Conservation (phyloP, 1,140 invertebrate species). For the Heliconius nattereri region DNA sequence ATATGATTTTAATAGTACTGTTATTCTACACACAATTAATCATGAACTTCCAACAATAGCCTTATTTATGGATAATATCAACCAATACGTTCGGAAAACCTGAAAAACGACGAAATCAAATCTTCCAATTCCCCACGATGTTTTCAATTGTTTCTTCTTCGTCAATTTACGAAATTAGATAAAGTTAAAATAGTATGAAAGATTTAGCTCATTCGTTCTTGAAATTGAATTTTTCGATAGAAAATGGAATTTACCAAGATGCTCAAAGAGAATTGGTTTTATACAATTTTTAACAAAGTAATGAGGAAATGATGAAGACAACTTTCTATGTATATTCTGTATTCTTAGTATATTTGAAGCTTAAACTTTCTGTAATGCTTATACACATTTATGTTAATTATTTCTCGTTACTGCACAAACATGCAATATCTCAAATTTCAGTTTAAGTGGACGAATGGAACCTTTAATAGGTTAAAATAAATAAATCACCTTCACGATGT, state of each 20-base stretch:
- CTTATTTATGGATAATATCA: background rate
- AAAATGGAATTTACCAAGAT: background rate
- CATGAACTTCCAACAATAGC: background rate
- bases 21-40: no score
- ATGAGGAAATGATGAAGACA: background rate
- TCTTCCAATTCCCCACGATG: background rate
- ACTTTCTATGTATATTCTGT: background rate
- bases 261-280: background rate
- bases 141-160: slow-evolving; percentile 2
- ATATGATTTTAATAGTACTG: no score
- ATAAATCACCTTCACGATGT: no score
- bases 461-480: no score
- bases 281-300: background rate
- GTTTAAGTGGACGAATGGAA: no score
- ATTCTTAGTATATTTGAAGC: background rate
- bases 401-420: background rate
- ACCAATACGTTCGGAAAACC: background rate
- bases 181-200: background rate
- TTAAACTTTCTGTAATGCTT: no score
- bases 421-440: no score
- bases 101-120: background rate
- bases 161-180: background rate
- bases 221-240: background rate
- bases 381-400: background rate
- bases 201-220: background rate